Percentiles rank a stretch among this genome's conserved stretches.
Conservation (phyloP, 2,113 vertebrate species). For the Ammodytes marinus region DNA sequence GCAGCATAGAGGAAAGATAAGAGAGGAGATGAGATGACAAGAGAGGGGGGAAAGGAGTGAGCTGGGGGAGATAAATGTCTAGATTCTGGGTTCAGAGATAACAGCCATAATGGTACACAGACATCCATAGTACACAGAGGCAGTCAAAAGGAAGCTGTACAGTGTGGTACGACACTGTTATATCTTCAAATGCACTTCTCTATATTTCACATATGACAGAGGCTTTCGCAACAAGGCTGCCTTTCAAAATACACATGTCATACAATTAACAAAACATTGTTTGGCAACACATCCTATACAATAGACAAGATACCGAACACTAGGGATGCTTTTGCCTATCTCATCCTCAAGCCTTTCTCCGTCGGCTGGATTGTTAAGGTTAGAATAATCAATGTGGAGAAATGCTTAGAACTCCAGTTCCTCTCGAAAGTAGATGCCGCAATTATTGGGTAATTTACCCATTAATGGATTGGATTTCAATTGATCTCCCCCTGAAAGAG, state of each 20-base stretch:
- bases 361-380: slow-evolving; percentile 5
- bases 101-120: slow-evolving; percentile 65
- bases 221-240: not conserved
- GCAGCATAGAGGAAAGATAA: slow-evolving; percentile 42
- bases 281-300: not conserved
- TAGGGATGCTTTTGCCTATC: not conserved
- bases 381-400: slow-evolving; percentile 32
- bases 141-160: slow-evolving; percentile 37
- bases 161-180: slow-evolving; percentile 20
- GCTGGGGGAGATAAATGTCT: slow-evolving; percentile 67
- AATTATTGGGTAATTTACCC: slow-evolving; percentile 40
- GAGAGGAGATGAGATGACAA: slow-evolving; percentile 51
- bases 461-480: slow-evolving; percentile 56
- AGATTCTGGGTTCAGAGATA: slow-evolving; percentile 64
- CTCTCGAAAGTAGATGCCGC: slow-evolving; percentile 32
- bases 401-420: slow-evolving; percentile 30
- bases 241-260: slow-evolving; percentile 30
- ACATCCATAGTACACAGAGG: slow-evolving; percentile 57
- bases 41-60: slow-evolving; percentile 30
- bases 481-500: slow-evolving; percentile 42
- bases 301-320: slow-evolving; percentile 8
- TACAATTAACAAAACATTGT: not conserved
- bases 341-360: not conserved
- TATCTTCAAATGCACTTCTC: slow-evolving; percentile 33
- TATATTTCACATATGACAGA: slow-evolving; percentile 9